Base-by-base conservation (phyloP, 92 coral and sea anemone genomes). In the Umimayanthus kanabou region DNA sequence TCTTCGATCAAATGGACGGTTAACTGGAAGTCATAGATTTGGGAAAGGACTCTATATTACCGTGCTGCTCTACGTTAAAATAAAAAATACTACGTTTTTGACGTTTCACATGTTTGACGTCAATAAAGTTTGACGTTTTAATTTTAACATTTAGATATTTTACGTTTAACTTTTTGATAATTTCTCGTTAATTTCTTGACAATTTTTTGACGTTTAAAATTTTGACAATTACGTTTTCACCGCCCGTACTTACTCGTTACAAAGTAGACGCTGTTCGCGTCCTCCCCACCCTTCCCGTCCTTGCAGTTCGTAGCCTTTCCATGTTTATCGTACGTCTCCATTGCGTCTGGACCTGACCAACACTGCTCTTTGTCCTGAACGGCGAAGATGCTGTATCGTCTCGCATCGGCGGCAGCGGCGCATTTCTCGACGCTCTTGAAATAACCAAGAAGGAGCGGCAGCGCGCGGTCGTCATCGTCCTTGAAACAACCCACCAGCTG, bases 301-400 rank as follows among this genome's bases (percentile, higher is more conserved):
- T 81, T 58, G 25, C 85, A 81, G 74, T 20, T 33, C 4, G 18
- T 16, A 10, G 53, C 26, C 49, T 76, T 76, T 40, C 86, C 86
- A n/a, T 82, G 86, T 39, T 42, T 82, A 47, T 82, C 86, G 49
- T 39, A 82, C 0, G 86, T 81, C 58, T 81, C 85, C 85, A 81
- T 65, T 6, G 57, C 76, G 22, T 65, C 53, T 43, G 85, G 85
- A 14, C 85, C 85, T 4, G 85, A 66, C 85, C 85, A 81, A 66
- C 85, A 81, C n/a, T 39, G 49, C 22, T 40, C 76, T 13, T 23
- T n/a, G 22, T 66, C n/a, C 30, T 81, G 76, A 39, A 81, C 14
- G 18, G 33, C 85, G 22, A 81, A 61, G 6, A 81, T 81, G 37
- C 43, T 65, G 76, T 64, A 67, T 18, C 26, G 47, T 20, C 76